These are phyloP conservation scores for Chiloscyllium punctatum DNA, from an alignment of 2,797 vertebrate species.

Conservation along the genomic window DNA sequence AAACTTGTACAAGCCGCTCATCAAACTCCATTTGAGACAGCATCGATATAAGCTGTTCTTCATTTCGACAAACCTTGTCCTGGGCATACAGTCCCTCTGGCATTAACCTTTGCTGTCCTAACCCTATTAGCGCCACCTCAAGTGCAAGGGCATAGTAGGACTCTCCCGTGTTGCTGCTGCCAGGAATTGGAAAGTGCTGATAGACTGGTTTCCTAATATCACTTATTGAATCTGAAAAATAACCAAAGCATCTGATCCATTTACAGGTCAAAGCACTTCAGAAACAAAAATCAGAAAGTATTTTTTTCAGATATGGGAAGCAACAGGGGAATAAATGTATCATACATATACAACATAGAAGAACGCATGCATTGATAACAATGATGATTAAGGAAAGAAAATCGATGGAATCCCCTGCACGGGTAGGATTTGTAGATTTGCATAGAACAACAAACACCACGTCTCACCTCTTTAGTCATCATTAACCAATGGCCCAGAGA, in stretches of 20 bases:
- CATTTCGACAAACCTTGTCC: conserved; percentile 56
- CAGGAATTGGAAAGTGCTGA: conserved; percentile 51
- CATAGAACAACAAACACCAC: not conserved
- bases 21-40: conserved; percentile 56
- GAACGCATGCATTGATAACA: not conserved
- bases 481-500: not conserved
- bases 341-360: not conserved
- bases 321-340: not conserved
- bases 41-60: conserved; percentile 55
- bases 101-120: conserved; percentile 58
- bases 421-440: not conserved
- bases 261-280: not conserved
- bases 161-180: conserved; percentile 47
- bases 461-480: not conserved
- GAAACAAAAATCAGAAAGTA: not conserved
- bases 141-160: conserved; percentile 55
- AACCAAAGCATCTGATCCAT: not conserved
- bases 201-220: conserved; percentile 54
- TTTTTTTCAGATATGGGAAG: not conserved
- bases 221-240: conserved; percentile 42
- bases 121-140: conserved; percentile 54
- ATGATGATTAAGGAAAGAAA: not conserved
- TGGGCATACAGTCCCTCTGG: conserved; percentile 56
- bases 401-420: not conserved
- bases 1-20: conserved; percentile 53